Percentiles rank a stretch among this genome's conserved stretches.
These are phyloP conservation scores for Anas platyrhynchos DNA, from an alignment of 2,113 vertebrate species.

Conservation along the genomic window DNA sequence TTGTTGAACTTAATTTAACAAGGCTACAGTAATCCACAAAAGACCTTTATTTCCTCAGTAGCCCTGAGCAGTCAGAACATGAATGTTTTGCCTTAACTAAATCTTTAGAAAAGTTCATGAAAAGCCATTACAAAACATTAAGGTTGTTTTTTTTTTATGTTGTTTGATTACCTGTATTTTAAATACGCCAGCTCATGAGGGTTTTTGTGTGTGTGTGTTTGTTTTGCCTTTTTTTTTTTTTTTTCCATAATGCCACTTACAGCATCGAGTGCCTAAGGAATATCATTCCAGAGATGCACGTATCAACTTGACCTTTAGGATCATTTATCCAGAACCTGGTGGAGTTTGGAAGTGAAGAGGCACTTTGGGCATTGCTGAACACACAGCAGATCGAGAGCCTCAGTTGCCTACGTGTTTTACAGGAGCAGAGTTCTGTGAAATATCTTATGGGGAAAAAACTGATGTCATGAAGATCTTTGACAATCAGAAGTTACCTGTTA, in stretches of 20 bases:
- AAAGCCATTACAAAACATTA: neutral
- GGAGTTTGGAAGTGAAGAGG: slow-evolving; percentile 43
- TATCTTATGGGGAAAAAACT: neutral
- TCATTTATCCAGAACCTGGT: slow-evolving; percentile 79
- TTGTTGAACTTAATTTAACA: neutral
- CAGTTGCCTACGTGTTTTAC: neutral
- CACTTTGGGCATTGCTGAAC: neutral
- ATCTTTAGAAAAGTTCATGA: neutral
- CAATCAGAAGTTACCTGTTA: neutral
- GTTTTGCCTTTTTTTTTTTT: neutral
- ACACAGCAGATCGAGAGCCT: neutral
- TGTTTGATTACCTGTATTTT: neutral
- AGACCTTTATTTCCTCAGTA: neutral
- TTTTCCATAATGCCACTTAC: neutral
- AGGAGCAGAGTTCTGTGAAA: neutral
- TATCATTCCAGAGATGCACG: slow-evolving; percentile 90
- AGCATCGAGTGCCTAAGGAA: slow-evolving; percentile 96
- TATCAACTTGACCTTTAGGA: slow-evolving; percentile 95
- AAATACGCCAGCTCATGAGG: neutral
- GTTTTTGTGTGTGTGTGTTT: neutral
- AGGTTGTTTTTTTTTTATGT: neutral
- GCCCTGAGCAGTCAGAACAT: neutral
- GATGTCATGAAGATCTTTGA: neutral
- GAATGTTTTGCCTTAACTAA: neutral
- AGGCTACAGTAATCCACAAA: neutral